Evolutionary conservation across 37 sponge, comb jelly and placozoan species (phyloP).

Genomic region (Corticium candelabrum): DNA sequence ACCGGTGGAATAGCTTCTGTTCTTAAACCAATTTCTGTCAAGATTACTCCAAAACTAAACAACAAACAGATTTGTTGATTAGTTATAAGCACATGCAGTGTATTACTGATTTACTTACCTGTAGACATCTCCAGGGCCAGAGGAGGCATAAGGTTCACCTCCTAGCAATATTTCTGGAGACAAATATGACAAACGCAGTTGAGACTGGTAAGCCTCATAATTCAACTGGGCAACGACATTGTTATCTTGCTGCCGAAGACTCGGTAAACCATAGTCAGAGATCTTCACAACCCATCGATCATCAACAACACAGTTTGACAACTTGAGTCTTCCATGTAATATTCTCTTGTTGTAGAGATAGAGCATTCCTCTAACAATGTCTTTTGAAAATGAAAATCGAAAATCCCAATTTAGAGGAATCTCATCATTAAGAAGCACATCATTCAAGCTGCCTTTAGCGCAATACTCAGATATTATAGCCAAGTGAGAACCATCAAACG

Average conservation of each 20-base stretch:
- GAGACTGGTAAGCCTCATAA: background rate
- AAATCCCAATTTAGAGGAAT: conserved; percentile 89
- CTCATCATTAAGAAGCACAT: conserved; percentile 83
- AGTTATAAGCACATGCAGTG: no score
- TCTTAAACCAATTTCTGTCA: conserved; percentile 37
- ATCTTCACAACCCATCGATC: conserved; percentile 85
- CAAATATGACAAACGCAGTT: background rate
- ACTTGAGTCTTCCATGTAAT: conserved; percentile 63
- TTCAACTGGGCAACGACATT: background rate
- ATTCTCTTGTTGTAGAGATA: conserved; percentile 58
- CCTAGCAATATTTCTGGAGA: background rate
- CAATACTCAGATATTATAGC: conserved; percentile 80
- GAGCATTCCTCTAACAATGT: conserved; percentile 73
- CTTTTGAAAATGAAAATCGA: conserved; percentile 73
- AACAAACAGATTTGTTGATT: no score
- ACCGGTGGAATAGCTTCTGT: background rate
- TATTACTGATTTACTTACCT: no score
- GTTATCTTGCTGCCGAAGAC: background rate
- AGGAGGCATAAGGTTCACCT: background rate
- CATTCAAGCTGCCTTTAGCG: conserved; percentile 83
- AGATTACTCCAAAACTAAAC: conserved; percentile 51
- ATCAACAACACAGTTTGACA: conserved; percentile 82
- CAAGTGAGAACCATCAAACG: conserved; percentile 16
- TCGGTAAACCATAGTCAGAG: conserved; percentile 12
- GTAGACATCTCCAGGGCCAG: conserved; percentile 39